Percentiles rank a stretch among this genome's conserved stretches.
Conservation (phyloP, 30 jellyfish, hydroid and myxozoan species). For the Turritopsis dohrnii region DNA sequence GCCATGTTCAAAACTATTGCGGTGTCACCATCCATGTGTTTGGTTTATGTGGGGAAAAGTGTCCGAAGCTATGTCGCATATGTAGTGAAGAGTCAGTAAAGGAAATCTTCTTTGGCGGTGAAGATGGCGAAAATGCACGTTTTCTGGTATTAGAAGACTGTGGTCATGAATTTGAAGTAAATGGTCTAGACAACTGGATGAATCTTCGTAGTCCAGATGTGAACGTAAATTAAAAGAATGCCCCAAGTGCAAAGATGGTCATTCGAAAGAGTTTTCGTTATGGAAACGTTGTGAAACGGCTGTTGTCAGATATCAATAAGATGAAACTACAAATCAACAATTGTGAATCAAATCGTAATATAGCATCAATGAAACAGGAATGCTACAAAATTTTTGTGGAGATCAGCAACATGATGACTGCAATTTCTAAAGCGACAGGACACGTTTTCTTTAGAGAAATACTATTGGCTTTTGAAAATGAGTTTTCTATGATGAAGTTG, state of each 20-base stretch:
- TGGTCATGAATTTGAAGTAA: slow-evolving; percentile 26
- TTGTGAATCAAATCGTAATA: background rate
- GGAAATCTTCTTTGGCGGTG: slow-evolving; percentile 24
- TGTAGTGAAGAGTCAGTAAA: slow-evolving; percentile 23
- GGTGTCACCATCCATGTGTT: slow-evolving; percentile 50
- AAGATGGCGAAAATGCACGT: slow-evolving; percentile 16
- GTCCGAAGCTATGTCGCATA: slow-evolving; percentile 43
- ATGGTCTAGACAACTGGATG: slow-evolving; percentile 35
- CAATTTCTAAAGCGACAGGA: background rate
- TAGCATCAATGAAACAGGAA: background rate
- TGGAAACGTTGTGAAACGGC: slow-evolving; percentile 40
- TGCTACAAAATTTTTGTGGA: background rate
- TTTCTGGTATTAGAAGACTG: slow-evolving; percentile 25
- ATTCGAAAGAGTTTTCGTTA: slow-evolving; percentile 42
- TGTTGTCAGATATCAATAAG: slow-evolving; percentile 29
- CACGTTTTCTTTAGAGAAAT: background rate
- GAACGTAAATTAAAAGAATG: slow-evolving; percentile 37
- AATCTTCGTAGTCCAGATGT: background rate
- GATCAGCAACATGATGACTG: background rate
- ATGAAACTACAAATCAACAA: slow-evolving; percentile 23
- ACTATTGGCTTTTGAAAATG: background rate
- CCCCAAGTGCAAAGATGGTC: slow-evolving; percentile 56
- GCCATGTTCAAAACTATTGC: slow-evolving; percentile 28
- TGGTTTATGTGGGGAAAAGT: slow-evolving; percentile 53
- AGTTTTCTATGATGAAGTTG: background rate